Evolutionary conservation across 2,888 invertebrate species (phyloP).

Genomic region (Diadromus collaris): DNA sequence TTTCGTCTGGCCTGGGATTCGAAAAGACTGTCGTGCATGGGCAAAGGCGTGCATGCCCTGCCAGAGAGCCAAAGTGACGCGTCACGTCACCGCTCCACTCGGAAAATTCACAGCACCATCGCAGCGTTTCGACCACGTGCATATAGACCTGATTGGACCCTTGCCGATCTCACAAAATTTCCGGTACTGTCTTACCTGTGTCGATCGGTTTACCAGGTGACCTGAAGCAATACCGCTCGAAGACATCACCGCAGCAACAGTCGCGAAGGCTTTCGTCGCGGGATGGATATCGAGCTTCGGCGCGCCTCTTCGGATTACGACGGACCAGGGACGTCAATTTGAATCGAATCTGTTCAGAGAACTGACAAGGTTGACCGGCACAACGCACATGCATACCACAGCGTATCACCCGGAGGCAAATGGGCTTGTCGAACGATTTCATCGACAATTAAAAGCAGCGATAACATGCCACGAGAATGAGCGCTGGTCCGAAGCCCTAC

Average conservation of each 20-base stretch:
- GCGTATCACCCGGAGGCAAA: background rate
- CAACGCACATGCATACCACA: background rate
- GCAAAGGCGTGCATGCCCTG: constrained; percentile 66
- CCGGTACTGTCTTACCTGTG: constrained; percentile 13
- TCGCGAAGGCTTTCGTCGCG: background rate
- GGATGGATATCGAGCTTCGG: constrained; percentile 7
- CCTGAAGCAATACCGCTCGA: background rate
- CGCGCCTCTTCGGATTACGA: constrained; percentile 4
- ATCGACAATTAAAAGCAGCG: background rate
- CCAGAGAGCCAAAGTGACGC: constrained; percentile 69
- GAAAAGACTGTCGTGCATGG: constrained; percentile 66
- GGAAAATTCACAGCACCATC: constrained; percentile 58
- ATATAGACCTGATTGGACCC: constrained; percentile 57
- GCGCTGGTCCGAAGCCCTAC: constrained; percentile 60
- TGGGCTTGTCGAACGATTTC: background rate
- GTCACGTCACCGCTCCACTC: no score
- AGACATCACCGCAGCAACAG: constrained; percentile 17
- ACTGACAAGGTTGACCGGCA: background rate
- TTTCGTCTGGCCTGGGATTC: constrained; percentile 66
- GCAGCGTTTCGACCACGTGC: constrained; percentile 58
- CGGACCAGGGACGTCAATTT: constrained; percentile 18
- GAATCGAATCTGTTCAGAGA: constrained; percentile 7
- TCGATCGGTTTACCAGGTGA: constrained; percentile 22
- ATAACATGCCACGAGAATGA: background rate
- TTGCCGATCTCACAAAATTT: background rate